Percentiles rank a stretch among this genome's conserved stretches.
These are phyloP conservation scores for Dasyornis broadbenti DNA, from an alignment of 2,113 vertebrate genomes.

Conservation along the genomic window DNA sequence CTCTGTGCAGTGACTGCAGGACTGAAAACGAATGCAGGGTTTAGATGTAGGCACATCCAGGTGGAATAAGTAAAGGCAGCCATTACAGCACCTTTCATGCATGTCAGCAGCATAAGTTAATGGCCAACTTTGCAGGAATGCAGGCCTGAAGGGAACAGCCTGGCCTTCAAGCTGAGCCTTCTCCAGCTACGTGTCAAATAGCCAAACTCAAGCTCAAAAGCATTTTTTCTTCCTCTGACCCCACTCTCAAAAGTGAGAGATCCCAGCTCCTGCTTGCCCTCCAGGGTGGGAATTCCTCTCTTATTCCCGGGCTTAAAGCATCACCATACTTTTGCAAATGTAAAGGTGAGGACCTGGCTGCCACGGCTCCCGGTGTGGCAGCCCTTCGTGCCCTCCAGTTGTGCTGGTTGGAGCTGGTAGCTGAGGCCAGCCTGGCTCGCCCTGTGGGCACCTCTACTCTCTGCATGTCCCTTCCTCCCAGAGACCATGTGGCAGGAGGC, in stretches of 20 bases:
- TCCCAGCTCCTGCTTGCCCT: not conserved
- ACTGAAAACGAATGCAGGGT: not conserved
- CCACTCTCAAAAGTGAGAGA: not conserved
- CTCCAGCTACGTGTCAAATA: not conserved
- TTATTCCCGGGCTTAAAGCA: not conserved
- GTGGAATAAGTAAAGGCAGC: not conserved
- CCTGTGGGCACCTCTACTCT: not conserved
- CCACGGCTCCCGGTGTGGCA: not conserved
- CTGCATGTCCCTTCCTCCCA: accelerated
- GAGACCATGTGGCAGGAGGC: not conserved
- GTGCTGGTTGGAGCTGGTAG: accelerated
- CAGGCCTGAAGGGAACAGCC: not conserved
- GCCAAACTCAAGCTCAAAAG: not conserved
- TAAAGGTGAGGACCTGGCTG: not conserved
- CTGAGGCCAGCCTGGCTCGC: accelerated
- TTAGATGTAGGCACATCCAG: not conserved
- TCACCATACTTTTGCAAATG: not conserved
- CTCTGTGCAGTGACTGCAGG: not conserved
- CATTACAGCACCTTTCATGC: not conserved
- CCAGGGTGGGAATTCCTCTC: not conserved
- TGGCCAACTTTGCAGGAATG: accelerated
- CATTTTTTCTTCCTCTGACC: not conserved
- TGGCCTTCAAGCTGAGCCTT: not conserved
- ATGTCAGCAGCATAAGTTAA: not conserved
- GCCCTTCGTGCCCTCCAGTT: not conserved